Evolutionary conservation across 2,797 vertebrate genomes (phyloP).

Genomic region (Prunella strophiata): DNA sequence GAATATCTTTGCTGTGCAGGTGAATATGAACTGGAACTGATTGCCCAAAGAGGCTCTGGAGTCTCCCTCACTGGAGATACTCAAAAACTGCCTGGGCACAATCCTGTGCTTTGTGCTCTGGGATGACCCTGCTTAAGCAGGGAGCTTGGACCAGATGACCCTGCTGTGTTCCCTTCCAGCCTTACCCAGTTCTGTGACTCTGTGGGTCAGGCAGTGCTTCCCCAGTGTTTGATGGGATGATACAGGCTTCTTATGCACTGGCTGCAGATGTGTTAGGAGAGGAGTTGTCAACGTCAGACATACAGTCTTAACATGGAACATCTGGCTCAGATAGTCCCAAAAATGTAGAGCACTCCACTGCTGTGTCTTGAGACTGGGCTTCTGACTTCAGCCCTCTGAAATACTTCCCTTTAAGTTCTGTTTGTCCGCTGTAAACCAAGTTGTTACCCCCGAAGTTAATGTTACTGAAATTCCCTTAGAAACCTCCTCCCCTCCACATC

Average conservation of each 20-base stretch:
- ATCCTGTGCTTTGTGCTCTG: not conserved
- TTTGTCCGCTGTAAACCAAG: not conserved
- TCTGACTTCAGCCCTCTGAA: not conserved
- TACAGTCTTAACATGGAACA: fast-evolving
- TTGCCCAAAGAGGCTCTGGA: not conserved
- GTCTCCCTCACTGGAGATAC: not conserved
- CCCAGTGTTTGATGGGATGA: not conserved
- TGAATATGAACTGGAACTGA: not conserved
- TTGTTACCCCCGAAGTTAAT: not conserved
- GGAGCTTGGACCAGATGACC: not conserved
- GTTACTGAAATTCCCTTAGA: not conserved
- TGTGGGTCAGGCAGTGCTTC: not conserved
- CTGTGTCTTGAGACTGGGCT: not conserved
- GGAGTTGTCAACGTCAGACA: fast-evolving
- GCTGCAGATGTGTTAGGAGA: fast-evolving
- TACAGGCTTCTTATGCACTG: fast-evolving
- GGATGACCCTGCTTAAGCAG: not conserved
- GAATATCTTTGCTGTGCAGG: not conserved
- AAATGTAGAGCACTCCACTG: fast-evolving
- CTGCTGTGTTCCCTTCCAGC: not conserved
- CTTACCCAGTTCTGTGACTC: no score
- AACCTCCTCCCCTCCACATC: not conserved
- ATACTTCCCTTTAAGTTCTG: not conserved
- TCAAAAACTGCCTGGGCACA: not conserved
- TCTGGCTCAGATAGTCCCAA: not conserved